Conservation (phyloP, 2,113 vertebrate species). For the Leptodactylus fuscus region DNA sequence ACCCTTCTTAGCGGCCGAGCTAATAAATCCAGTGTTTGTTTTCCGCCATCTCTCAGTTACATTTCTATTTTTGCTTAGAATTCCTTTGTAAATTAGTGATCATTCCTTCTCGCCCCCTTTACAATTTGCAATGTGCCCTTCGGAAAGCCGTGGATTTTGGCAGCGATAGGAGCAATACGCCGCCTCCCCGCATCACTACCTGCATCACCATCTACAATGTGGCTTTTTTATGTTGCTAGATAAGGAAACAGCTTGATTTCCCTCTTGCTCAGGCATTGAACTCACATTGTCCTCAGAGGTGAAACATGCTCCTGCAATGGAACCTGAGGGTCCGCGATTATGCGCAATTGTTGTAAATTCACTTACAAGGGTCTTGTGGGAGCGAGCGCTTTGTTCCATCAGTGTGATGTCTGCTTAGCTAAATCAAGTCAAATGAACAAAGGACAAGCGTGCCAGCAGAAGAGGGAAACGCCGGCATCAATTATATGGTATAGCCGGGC, state of each 20-base stretch:
- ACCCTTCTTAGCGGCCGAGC: too few species aligned
- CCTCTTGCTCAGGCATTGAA: slow-evolving; percentile 16
- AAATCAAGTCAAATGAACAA: slow-evolving; percentile 47
- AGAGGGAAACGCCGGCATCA: slow-evolving; percentile 36
- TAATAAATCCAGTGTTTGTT: too few species aligned
- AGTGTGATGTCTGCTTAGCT: slow-evolving; percentile 38
- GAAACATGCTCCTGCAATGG: slow-evolving; percentile 21
- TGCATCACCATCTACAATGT: slow-evolving; percentile 1
- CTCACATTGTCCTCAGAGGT: slow-evolving; percentile 27
- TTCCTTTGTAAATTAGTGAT: background rate
- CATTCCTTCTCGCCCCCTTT: background rate
- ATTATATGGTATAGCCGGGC: slow-evolving; percentile 1
- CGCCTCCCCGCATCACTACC: background rate
- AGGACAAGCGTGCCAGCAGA: slow-evolving; percentile 11
- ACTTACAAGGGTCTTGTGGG: slow-evolving; percentile 45
- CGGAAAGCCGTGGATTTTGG: background rate
- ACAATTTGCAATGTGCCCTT: background rate
- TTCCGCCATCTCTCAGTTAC: background rate
- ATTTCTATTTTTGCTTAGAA: background rate
- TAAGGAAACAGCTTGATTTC: slow-evolving; percentile 40
- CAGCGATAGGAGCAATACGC: background rate
- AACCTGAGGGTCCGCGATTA: slow-evolving; percentile 51
- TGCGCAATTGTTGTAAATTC: slow-evolving; percentile 28
- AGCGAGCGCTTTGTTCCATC: slow-evolving; percentile 41
- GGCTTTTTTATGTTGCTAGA: background rate